phyloP scores from a whole-genome alignment of 2,113 vertebrate genomes.

The Corythoichthys haematopterus region DNA sequence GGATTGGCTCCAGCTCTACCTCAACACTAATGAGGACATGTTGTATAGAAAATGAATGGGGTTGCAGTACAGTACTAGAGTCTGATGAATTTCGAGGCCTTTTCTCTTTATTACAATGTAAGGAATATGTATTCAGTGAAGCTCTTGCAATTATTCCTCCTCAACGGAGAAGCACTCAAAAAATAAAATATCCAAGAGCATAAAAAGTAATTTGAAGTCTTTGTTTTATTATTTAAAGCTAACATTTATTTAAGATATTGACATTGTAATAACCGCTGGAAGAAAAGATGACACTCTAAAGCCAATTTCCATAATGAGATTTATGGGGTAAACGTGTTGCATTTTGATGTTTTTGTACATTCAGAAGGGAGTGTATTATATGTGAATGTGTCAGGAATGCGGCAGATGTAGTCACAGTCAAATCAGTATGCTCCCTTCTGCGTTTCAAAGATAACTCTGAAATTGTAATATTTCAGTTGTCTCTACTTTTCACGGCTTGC shows the following conservation, averaged over 20 bases:
- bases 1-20: neutral
- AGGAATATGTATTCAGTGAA: slow-evolving; percentile 47
- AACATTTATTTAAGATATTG: slow-evolving; percentile 61
- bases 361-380: slow-evolving; percentile 37
- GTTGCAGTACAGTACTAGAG: slow-evolving; percentile 12
- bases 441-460: slow-evolving; percentile 37
- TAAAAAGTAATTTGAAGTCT: slow-evolving; percentile 49
- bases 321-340: slow-evolving; percentile 43
- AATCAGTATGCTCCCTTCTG: slow-evolving; percentile 48
- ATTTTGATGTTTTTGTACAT: slow-evolving; percentile 46
- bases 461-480: slow-evolving; percentile 47
- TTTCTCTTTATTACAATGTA: slow-evolving; percentile 21
- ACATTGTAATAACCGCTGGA: slow-evolving; percentile 58
- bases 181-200: slow-evolving; percentile 57
- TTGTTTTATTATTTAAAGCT: slow-evolving; percentile 66
- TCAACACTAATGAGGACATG: neutral
- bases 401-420: slow-evolving; percentile 50
- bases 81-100: slow-evolving; percentile 15
- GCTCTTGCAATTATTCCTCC: slow-evolving; percentile 46
- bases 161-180: slow-evolving; percentile 41
- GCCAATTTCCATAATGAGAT: slow-evolving; percentile 57
- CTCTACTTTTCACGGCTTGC: slow-evolving; percentile 25
- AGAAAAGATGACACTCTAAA: slow-evolving; percentile 53
- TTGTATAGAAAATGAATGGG: neutral
- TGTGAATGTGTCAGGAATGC: slow-evolving; percentile 43